Evolutionary conservation across 2,113 vertebrate species (phyloP), one percentile per base, ranked within the genome.

Genomic region (Balaeniceps rex): DNA sequence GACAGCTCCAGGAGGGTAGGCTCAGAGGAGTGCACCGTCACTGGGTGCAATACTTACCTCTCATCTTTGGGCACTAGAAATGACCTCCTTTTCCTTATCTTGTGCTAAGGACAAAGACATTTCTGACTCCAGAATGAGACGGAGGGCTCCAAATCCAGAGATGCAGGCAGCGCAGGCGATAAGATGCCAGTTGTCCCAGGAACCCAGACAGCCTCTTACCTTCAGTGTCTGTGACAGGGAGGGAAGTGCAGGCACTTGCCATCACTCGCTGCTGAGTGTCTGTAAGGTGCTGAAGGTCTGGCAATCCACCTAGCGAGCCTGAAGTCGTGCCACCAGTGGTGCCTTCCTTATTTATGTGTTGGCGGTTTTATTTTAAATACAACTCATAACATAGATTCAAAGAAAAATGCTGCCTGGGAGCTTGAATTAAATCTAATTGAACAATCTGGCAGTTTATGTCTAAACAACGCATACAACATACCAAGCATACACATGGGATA

Each of bases 111-210:
- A 34, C 44, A 61, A 42, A 64, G 33, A 7, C 9, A 22, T 63
- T 94, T 90, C 64, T 83, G 63, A 28, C 40, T 88, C 22, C 29
- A 64, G 51, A 70, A 52, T 34, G 60, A 84, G 19, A 9, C 7
- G 34, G 49, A 57, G 40, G 33, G 8, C 60, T 85, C 33, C 1
- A 1, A 63, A 58, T 51, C 57, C 40, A 64, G 78, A 78, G n/a
- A 40, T 5, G 26, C 25, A 58, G n/a, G n/a, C 47, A 52, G 3
- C 0, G 3, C 12, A 23, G 63, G 11, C 1, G 3, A 4, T 74
- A 75, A 84, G 46, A 22, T 26, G 19, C n/a, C 34, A 31, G 6
- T 51, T 66, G 25, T 89, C 57, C 60, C 40, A 26, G 34, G 68
- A 61, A 0, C 42, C 3, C 3, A 14, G 81, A 8, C 38, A 64